Percentiles rank a stretch among this genome's conserved stretches.
phyloP scores from a whole-genome alignment of 1,140 invertebrate species.

The Aphis gossypii region DNA sequence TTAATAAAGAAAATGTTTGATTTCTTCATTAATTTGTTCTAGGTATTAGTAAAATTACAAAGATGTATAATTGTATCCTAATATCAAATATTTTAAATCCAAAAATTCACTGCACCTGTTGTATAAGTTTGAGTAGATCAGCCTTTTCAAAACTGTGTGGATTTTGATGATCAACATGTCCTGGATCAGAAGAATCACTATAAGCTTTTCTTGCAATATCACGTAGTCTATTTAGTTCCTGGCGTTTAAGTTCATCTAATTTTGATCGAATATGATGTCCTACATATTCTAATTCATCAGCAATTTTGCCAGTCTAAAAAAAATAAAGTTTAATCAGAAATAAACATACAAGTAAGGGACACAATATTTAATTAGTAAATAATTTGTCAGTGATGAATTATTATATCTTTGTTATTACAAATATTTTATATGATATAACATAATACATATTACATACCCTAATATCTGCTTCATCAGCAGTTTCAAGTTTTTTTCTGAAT shows the following conservation, averaged over 20 bases:
- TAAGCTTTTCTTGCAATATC: slow-evolving; percentile 75
- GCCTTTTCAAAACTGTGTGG: slow-evolving; percentile 93
- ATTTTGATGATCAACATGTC: slow-evolving; percentile 89
- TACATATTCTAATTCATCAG: slow-evolving; percentile 88
- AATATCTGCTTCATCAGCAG: slow-evolving; percentile 81
- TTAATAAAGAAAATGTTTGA: no score
- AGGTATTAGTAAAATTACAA: not conserved
- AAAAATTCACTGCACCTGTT: slow-evolving; percentile 69
- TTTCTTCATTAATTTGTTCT: no score
- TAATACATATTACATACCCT: slow-evolving; percentile 67
- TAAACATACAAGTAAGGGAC: not conserved
- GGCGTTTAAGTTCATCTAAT: slow-evolving; percentile 92
- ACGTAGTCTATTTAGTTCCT: slow-evolving; percentile 82
- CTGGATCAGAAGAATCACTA: slow-evolving; percentile 69
- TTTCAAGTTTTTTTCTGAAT: slow-evolving; percentile 82
- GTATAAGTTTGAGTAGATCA: slow-evolving; percentile 91
- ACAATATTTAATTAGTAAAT: not conserved
- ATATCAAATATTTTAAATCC: not conserved
- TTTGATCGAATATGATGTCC: slow-evolving; percentile 85
- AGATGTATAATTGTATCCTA: no score
- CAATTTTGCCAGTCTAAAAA: slow-evolving; percentile 85
- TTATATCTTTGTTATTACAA: not conserved
- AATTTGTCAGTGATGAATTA: not conserved
- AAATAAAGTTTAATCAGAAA: slow-evolving; percentile 58
- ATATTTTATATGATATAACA: not conserved